Percentiles rank a stretch among this genome's conserved stretches.
phyloP scores from a whole-genome alignment of 2,888 invertebrate species.

The Scrobipalpa costella region DNA sequence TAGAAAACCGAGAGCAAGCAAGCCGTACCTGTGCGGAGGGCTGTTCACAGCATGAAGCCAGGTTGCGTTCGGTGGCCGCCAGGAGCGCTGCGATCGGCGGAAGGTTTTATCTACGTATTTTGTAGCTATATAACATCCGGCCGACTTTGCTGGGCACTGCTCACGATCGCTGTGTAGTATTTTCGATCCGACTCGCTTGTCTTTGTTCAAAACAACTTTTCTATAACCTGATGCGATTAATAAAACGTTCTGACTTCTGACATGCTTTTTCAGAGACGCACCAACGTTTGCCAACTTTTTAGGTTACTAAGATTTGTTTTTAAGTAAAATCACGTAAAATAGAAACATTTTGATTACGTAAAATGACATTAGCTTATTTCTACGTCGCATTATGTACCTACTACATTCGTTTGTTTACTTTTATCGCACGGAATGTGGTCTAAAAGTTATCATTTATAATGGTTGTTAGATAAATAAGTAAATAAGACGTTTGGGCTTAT shows the following conservation, averaged over 20 bases:
- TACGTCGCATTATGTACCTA: constrained; percentile 22
- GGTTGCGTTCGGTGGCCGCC: constrained; percentile 64
- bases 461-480: constrained; percentile 7
- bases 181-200: constrained; percentile 68
- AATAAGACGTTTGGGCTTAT: not conserved
- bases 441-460: constrained; percentile 23
- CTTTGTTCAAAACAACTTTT: constrained; percentile 77
- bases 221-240: constrained; percentile 58
- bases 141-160: constrained; percentile 72
- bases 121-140: constrained; percentile 80
- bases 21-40: constrained; percentile 57
- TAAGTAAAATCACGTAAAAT: constrained; percentile 1
- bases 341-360: constrained; percentile 18
- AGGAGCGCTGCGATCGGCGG: constrained; percentile 76
- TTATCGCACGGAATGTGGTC: constrained; percentile 18
- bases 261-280: constrained; percentile 58
- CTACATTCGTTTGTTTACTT: constrained; percentile 20
- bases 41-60: constrained; percentile 75
- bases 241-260: constrained; percentile 55
- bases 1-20: constrained; percentile 31
- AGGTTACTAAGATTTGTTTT: constrained; percentile 51
- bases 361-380: constrained; percentile 20
- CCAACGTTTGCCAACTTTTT: constrained; percentile 46
- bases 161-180: constrained; percentile 52
- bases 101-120: constrained; percentile 82